Percentiles rank a stretch among this genome's conserved stretches.
These are phyloP conservation scores for Paguma larvata DNA, from an alignment of 2,797 vertebrate genomes.

Conservation along the genomic window DNA sequence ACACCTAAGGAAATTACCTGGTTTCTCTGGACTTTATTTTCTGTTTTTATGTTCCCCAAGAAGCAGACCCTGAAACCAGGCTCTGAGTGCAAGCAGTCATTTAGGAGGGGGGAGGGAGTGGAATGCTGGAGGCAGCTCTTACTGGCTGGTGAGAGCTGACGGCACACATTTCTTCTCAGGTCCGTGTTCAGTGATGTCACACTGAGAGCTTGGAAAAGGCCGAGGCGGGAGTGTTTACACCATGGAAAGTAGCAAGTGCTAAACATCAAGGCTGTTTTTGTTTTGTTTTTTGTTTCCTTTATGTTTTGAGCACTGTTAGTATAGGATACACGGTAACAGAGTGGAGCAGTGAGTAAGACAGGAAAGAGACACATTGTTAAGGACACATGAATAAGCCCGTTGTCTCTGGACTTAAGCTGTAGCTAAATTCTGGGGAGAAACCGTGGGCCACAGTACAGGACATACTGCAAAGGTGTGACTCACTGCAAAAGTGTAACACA, in stretches of 20 bases:
- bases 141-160: neutral
- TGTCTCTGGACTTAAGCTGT: neutral
- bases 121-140: no score
- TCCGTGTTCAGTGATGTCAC: neutral
- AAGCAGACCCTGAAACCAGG: neutral
- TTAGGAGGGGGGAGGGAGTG: neutral
- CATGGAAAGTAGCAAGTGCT: neutral
- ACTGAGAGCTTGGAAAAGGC: neutral
- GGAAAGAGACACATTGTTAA: neutral
- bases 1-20: neutral
- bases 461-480: neutral
- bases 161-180: neutral
- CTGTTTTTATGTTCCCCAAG: neutral
- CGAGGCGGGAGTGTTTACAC: neutral
- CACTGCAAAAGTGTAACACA: neutral
- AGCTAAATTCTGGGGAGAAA: neutral
- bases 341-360: neutral
- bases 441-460: neutral
- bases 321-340: neutral
- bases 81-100: neutral
- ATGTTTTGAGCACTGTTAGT: neutral
- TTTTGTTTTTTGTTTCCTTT: neutral
- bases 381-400: neutral
- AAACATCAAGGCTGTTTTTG: neutral
- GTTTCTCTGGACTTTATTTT: neutral